Conservation (phyloP, 1,140 invertebrate genomes). For the Schlechtendalia chinensis region DNA sequence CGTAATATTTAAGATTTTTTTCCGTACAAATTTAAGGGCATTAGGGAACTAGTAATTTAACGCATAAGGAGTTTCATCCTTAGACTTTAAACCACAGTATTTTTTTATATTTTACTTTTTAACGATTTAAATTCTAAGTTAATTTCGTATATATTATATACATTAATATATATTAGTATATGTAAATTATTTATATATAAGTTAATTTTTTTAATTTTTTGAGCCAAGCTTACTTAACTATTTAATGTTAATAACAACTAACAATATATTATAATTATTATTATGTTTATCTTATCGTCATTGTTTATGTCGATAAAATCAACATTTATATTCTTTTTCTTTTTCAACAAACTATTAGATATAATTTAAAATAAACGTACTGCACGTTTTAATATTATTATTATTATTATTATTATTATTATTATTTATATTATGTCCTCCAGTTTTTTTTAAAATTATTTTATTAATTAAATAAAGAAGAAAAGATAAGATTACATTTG, state of each 20-base stretch:
- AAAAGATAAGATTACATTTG: conserved; percentile 26
- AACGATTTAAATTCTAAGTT: not conserved
- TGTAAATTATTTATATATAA: conserved; percentile 6
- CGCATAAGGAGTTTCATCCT: not conserved
- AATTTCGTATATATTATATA: not conserved
- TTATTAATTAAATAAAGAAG: conserved; percentile 36
- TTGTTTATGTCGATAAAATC: conserved; percentile 3
- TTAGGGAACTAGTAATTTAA: conserved; percentile 23
- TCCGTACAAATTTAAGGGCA: conserved; percentile 25
- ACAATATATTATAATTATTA: conserved; percentile 7
- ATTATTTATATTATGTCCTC: conserved; percentile 15
- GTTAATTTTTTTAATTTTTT: conserved; percentile 23
- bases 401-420: conserved; percentile 32
- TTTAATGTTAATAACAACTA: conserved; percentile 12
- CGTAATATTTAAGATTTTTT: conserved; percentile 18
- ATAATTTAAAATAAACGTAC: conserved; percentile 28
- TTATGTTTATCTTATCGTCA: conserved; percentile 11
- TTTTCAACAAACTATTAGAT: conserved; percentile 44
- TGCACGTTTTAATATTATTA: conserved; percentile 30
- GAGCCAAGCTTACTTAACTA: conserved; percentile 35
- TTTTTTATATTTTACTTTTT: conserved; percentile 38
- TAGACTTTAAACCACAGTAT: conserved; percentile 23
- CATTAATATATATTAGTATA: too few relatives aligned
- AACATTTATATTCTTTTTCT: conserved; percentile 4
- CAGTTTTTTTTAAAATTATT: conserved; percentile 18